phyloP scores from a whole-genome alignment of 2,888 invertebrate genomes.

The Andricus curvator region DNA sequence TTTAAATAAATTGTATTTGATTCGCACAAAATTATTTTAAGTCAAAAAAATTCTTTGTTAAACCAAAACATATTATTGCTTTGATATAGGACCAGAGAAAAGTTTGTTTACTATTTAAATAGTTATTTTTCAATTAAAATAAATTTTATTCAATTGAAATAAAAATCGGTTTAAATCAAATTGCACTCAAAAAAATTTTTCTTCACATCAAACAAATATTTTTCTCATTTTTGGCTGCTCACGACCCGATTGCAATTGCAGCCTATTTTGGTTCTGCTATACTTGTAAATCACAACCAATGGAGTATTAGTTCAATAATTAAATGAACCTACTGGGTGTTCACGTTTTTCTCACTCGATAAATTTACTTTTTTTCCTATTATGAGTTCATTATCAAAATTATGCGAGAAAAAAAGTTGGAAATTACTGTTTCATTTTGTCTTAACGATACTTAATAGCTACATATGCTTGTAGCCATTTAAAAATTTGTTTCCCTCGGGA shows the following conservation, averaged over 20 bases:
- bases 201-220: no score
- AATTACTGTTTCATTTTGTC: not conserved
- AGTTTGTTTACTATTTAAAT: no score
- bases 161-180: no score
- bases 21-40: no score
- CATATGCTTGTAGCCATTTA: slow-evolving; percentile 8
- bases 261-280: slow-evolving; percentile 67
- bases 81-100: no score
- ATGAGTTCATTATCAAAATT: not conserved
- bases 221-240: slow-evolving; percentile 39
- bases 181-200: no score
- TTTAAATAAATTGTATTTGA: no score
- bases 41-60: no score
- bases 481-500: slow-evolving; percentile 11
- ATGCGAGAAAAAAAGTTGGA: not conserved
- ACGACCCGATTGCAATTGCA: slow-evolving; percentile 48
- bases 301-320: slow-evolving; percentile 72
- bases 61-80: no score
- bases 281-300: slow-evolving; percentile 77
- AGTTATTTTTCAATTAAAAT: no score
- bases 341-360: slow-evolving; percentile 41
- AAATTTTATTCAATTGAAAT: no score
- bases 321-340: slow-evolving; percentile 56
- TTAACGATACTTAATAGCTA: slow-evolving; percentile 4
- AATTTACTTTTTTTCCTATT: slow-evolving; percentile 11